Base-by-base conservation (phyloP, 1,140 invertebrate species). In the Berghia stephanieae region DNA sequence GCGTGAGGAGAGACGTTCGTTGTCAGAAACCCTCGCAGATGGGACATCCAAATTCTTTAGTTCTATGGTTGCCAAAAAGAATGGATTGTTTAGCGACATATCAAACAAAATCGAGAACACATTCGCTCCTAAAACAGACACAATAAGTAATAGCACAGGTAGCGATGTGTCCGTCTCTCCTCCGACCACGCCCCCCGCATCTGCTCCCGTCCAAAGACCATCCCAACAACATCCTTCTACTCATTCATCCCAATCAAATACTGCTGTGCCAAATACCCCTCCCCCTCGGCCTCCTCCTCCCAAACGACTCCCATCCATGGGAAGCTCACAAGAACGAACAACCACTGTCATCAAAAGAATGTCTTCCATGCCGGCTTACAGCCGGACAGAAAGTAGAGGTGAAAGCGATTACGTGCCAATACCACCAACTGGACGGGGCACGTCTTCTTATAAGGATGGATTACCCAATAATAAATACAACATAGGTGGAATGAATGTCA, bases 21-120 rank as follows among this genome's bases (percentile, higher is more conserved):
- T 83, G 16, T 83, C 82, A 1, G 81, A 81, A 60, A 87, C 85
- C 75, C 81, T 88, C 36, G 85, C 84, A 0, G 85, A 86, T 44
- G 87, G 87, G 44, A 87, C 87, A n/a, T 87, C 86, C 34, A 83
- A 84, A 63, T 86, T 88, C 78, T 86, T 88, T 69, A 86, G 74
- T 55, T 86, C 87, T 2, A 82, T 88, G 66, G 80, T 85, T 38
- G 87, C 87, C 42, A 88, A 86, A 69, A 88, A 88, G 76, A 87
- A 88, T 83, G 87, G 87, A 49, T 78, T 88, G 10, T 80, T 88
- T 70, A 88, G 80, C 67, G 86, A 88, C 77, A 72, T 88, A 21
- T 85, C 86, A 6, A 81, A 75, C 18, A 86, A 87, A 66, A 76
- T 88, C 60, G 87, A 88, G 38, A 85, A 80, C 76, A 82, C 78